Evolutionary conservation across 2,113 vertebrate species (phyloP).

Genomic region (Actinemys pallida): DNA sequence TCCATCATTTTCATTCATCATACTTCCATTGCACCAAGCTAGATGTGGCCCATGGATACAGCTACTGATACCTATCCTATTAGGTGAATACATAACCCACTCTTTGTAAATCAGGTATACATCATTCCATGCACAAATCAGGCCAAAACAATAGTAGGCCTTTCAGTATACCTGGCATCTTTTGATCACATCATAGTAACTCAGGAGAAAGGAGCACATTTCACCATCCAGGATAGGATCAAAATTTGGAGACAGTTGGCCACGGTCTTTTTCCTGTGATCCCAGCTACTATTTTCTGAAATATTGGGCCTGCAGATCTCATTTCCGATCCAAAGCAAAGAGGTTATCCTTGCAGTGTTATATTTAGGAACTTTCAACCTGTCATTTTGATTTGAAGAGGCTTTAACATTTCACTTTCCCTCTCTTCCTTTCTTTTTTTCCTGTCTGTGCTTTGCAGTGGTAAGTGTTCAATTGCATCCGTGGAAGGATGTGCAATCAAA

Average conservation of each 20-base stretch:
- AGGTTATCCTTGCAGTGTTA: background rate
- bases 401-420: conserved; percentile 20
- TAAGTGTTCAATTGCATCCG: conserved; percentile 62
- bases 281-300: background rate
- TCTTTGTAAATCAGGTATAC: background rate
- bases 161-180: background rate
- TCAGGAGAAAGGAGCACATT: background rate
- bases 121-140: background rate
- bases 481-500: conserved; percentile 76
- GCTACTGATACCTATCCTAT: background rate
- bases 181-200: background rate
- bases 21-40: background rate
- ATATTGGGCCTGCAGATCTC: background rate
- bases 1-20: background rate
- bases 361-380: background rate
- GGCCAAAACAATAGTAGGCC: accelerated
- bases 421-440: conserved; percentile 39
- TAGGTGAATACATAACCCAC: background rate
- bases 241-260: background rate
- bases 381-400: background rate
- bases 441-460: conserved; percentile 44
- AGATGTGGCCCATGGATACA: background rate
- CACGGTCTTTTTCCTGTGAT: background rate
- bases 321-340: background rate
- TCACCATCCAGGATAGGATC: background rate